Base-by-base conservation (phyloP, 2,113 vertebrate species). In the Willisornis vidua region DNA sequence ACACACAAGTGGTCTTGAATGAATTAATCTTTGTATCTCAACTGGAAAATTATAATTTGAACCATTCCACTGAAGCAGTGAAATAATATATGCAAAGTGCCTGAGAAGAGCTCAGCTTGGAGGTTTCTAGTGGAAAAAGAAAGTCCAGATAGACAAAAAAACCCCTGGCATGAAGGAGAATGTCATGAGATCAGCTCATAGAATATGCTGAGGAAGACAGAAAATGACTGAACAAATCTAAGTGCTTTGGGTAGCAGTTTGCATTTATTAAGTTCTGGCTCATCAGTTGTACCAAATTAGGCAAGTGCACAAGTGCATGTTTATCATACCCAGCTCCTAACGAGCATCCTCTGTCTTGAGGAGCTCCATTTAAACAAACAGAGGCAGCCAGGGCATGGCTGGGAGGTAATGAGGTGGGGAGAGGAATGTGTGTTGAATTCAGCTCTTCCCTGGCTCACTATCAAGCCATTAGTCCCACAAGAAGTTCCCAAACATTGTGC, bases 31-130 rank as follows among this genome's bases (percentile, higher is more conserved):
- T 84, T 71, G 65, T 84, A 72, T 88, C 83, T 97, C 92, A 92
- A 76, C 90, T 97, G 92, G 94, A 97, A 96, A 96, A 93, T 68
- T 72, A 73, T 96, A 95, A 97, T 96, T 85, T 79, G 93, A 96
- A 94, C 92, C 96, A 93, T 93, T 92, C 93, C 76, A 68, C 45
- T 84, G 46, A 57, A 94, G 80, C 80, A 9, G 68, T 78, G 92
- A 89, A 95, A 93, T 79, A 92, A 89, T 80, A 86, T 22, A 46
- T 5, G 5, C 70, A 78, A 91, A 94, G 80, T 85, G 90, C 52
- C 37, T 71, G 61, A 94, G 94, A 96, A 76, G 18, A 96, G 57
- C 73, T 73, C 41, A 41, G 68, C 80, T 95, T 96, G 96, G 92
- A 97, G 90, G 65, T 73, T 93, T 84, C 93, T 57, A 92, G 68